Conservation (phyloP, 1,140 invertebrate species). For the Bombyx mori region DNA sequence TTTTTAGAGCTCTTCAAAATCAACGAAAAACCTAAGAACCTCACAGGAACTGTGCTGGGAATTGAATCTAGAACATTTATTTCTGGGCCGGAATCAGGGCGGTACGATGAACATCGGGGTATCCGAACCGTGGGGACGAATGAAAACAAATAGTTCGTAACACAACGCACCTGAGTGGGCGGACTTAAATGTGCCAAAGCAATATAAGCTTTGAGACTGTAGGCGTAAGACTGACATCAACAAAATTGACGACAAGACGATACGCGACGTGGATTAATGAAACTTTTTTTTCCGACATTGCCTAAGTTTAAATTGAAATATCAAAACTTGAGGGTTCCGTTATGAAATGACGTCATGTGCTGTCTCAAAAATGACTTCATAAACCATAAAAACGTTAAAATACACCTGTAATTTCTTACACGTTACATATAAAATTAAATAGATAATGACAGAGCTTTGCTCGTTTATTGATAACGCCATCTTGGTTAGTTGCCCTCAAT, state of each 20-base stretch:
- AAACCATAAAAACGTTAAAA: too few relatives aligned
- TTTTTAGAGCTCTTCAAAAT: too few relatives aligned
- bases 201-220: constrained; percentile 14
- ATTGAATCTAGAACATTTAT: constrained; percentile 19
- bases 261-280: constrained; percentile 20
- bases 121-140: constrained; percentile 24
- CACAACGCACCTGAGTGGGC: constrained; percentile 33
- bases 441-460: too few relatives aligned
- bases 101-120: constrained; percentile 23
- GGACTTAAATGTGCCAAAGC: constrained; percentile 14
- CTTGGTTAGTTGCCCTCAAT: too few relatives aligned
- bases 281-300: constrained; percentile 1
- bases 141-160: constrained; percentile 42
- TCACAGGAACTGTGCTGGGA: too few relatives aligned
- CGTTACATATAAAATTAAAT: too few relatives aligned
- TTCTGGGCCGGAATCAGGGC: constrained; percentile 56
- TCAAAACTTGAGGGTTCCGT: too few relatives aligned
- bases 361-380: too few relatives aligned
- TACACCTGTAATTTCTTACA: too few relatives aligned
- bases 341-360: too few relatives aligned
- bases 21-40: too few relatives aligned
- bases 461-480: too few relatives aligned
- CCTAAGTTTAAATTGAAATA: constrained; percentile 1
- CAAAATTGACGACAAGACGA: constrained; percentile 13
- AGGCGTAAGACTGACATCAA: constrained; percentile 14